These are phyloP conservation scores for Yponomeuta evonymella DNA, from an alignment of 2,888 invertebrate species.

Conservation along the genomic window DNA sequence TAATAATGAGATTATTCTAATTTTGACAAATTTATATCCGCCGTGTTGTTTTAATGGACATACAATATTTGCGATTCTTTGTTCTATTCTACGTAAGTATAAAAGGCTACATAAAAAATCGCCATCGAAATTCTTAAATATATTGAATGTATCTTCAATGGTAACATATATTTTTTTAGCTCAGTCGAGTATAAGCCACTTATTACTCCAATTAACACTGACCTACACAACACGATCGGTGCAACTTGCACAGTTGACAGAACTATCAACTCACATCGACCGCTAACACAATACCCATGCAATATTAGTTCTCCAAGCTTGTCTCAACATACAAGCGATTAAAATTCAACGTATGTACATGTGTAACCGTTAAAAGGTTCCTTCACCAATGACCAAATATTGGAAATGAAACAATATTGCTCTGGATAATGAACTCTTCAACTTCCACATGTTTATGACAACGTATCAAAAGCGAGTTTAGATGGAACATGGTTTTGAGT, in stretches of 20 bases:
- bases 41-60: too few relatives aligned
- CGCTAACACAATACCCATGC: slow-evolving; percentile 56
- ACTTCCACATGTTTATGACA: slow-evolving; percentile 54
- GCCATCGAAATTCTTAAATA: too few relatives aligned
- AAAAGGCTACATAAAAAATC: too few relatives aligned
- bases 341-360: slow-evolving; percentile 22
- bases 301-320: slow-evolving; percentile 63
- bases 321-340: slow-evolving; percentile 36
- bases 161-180: background rate
- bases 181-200: background rate
- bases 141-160: too few relatives aligned
- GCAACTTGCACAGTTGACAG: background rate
- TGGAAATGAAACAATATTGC: slow-evolving; percentile 57
- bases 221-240: background rate
- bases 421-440: slow-evolving; percentile 53
- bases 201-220: background rate
- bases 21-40: too few relatives aligned
- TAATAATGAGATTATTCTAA: too few relatives aligned
- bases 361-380: slow-evolving; percentile 37
- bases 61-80: too few relatives aligned
- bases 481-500: slow-evolving; percentile 39
- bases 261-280: slow-evolving; percentile 16
- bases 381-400: slow-evolving; percentile 53
- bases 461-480: slow-evolving; percentile 48
- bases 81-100: too few relatives aligned